Evolutionary conservation across 2,888 invertebrate genomes (phyloP).

Genomic region (Chouioia cunea): DNA sequence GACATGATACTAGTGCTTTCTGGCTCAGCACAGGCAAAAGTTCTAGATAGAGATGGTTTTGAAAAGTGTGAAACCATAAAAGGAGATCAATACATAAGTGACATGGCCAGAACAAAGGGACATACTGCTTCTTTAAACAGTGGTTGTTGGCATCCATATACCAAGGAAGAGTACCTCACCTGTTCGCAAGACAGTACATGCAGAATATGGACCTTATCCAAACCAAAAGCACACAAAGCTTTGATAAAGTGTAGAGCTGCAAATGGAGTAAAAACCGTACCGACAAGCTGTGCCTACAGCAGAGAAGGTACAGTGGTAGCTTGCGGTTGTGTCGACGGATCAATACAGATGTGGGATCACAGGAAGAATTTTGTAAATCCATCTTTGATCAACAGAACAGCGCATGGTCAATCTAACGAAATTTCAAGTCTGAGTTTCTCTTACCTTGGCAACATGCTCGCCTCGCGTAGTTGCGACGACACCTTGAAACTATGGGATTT

Average conservation of each 20-base stretch:
- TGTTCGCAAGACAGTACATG: slow-evolving; percentile 95
- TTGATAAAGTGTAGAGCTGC: slow-evolving; percentile 90
- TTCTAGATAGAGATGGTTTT: slow-evolving; percentile 94
- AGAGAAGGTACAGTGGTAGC: slow-evolving; percentile 89
- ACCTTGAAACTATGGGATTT: slow-evolving; percentile 96
- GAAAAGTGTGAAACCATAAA: slow-evolving; percentile 93
- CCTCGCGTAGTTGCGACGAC: slow-evolving; percentile 90
- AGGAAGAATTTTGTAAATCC: slow-evolving; percentile 92
- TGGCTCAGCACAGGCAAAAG: slow-evolving; percentile 93
- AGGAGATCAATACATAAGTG: slow-evolving; percentile 96
- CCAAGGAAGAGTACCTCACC: slow-evolving; percentile 93
- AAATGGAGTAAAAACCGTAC: slow-evolving; percentile 88
- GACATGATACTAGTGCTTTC: slow-evolving; percentile 93
- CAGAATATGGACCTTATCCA: slow-evolving; percentile 88
- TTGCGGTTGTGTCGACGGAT: slow-evolving; percentile 94
- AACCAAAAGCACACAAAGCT: slow-evolving; percentile 82
- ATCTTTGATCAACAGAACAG: slow-evolving; percentile 80
- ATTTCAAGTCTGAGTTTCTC: slow-evolving; percentile 90
- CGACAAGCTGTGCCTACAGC: slow-evolving; percentile 86
- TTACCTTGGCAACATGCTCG: slow-evolving; percentile 83
- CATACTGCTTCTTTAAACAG: slow-evolving; percentile 92
- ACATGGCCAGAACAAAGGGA: slow-evolving; percentile 93
- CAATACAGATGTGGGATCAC: slow-evolving; percentile 97
- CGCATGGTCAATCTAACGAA: slow-evolving; percentile 84
- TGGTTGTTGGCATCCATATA: slow-evolving; percentile 93